Base-by-base conservation (phyloP, 1,140 invertebrate genomes). In the Centruroides sculpturatus region DNA sequence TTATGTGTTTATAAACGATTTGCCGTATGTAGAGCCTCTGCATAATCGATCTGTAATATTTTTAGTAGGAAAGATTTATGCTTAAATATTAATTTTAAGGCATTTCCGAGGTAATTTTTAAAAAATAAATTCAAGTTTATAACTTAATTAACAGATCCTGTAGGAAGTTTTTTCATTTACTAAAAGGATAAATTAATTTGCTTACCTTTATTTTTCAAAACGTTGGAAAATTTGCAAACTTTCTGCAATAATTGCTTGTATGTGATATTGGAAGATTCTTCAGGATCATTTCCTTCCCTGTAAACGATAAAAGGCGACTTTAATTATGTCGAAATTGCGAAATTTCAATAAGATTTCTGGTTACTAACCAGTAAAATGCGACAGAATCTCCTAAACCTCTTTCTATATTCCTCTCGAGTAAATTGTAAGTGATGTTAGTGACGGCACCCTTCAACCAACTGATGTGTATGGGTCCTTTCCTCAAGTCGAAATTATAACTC, bases 371-470 rank as follows among this genome's bases (percentile, higher is more conserved):
- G 71, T 90, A 93, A 77, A 85, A 98, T 7, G 94, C 94, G 48
- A 95, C 81, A 74, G 86, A 90, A 67, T 95, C 87, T 11, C 89
- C 92, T 50, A 85, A 72, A 36, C 91, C 92, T 62, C 83, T 71
- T 67, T 86, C 84, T 23, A 98, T 82, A 72, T 95, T 89, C 60
- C 87, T 82, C 73, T 98, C 95, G 53, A 98, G 75, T 9, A 89
- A 76, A 77, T 99, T 99, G 76, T 93, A 98, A 71, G 87, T 92
- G 57, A 98, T 83, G 73, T 99, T 99, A 11, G 93, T 98, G 9
- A 84, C 83, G 0, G 91, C 90, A 11, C 90, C 94, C 69, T 89
- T 84, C 83, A 98, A 83, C 88, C 92, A 98, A 75, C 92, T 92
- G 5, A 92, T 86, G 64, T 80, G 87, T 62, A 99, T 85, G 3